Conservation (phyloP, 2,797 vertebrate species). For the Hydrolagus colliei region DNA sequence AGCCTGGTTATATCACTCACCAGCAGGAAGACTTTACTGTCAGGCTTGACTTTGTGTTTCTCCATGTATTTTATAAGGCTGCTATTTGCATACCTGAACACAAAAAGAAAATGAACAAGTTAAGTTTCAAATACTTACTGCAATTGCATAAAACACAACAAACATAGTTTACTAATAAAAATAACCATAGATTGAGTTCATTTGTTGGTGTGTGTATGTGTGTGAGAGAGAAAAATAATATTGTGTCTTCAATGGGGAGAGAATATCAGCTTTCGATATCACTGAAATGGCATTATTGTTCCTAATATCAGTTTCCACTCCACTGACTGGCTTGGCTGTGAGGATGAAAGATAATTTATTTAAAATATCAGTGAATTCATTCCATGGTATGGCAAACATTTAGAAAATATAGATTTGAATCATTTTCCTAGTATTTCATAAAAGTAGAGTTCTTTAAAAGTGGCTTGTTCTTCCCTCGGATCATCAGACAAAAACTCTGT, state of each 20-base stretch:
- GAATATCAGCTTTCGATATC: not conserved
- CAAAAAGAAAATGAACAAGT: slow-evolving; percentile 31
- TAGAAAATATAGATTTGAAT: not conserved
- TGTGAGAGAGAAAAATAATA: not conserved
- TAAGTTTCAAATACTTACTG: not conserved
- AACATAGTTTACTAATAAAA: not conserved
- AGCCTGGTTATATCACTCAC: slow-evolving; percentile 54
- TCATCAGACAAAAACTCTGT: not conserved
- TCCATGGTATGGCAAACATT: not conserved
- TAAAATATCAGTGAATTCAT: not conserved
- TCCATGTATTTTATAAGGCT: slow-evolving; percentile 99
- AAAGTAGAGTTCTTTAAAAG: not conserved
- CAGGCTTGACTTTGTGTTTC: slow-evolving; percentile 97
- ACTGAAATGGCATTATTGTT: not conserved
- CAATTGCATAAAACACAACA: not conserved
- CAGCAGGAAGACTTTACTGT: slow-evolving; percentile 95
- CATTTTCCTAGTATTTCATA: not conserved
- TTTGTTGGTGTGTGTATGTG: not conserved
- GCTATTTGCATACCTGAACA: slow-evolving; percentile 87
- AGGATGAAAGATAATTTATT: not conserved
- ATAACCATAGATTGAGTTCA: not conserved
- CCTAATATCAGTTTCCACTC: not conserved
- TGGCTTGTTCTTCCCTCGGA: too few species aligned
- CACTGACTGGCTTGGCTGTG: not conserved
- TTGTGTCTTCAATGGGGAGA: not conserved